phyloP scores from a whole-genome alignment of 2,888 invertebrate genomes.

The Antheraea yamamai region DNA sequence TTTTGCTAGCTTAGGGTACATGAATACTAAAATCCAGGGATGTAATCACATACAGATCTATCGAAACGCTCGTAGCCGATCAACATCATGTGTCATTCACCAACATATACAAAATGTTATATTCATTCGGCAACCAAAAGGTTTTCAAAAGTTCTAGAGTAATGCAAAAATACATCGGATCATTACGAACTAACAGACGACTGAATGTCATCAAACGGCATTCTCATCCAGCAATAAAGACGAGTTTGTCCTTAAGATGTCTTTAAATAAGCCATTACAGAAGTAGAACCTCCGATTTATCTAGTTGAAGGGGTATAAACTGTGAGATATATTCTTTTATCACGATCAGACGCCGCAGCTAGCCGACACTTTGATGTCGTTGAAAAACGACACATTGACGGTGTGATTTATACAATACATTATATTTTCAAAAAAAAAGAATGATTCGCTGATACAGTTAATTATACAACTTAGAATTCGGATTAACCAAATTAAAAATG shows the following conservation, averaged over 20 bases:
- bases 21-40: no score
- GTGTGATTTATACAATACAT: neutral
- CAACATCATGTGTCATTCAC: no score
- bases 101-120: neutral
- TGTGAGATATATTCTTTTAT: slow-evolving; percentile 10
- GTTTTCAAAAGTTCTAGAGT: neutral
- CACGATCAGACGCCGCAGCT: neutral
- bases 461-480: neutral
- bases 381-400: slow-evolving; percentile 5
- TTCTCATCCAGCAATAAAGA: neutral
- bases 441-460: neutral
- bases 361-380: slow-evolving; percentile 10
- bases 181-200: neutral
- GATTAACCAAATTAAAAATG: no score
- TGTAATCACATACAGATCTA: no score
- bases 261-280: slow-evolving; percentile 8
- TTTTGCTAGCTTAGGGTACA: no score
- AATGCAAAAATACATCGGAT: neutral
- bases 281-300: slow-evolving; percentile 10
- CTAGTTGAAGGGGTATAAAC: slow-evolving; percentile 12
- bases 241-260: neutral
- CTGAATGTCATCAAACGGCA: neutral
- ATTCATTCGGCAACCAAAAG: neutral
- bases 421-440: neutral
- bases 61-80: no score